A percentile compares a stretch with the other conserved stretches of the same genome.
These are phyloP conservation scores for Penelope pileata DNA, from an alignment of 2,113 vertebrate species.

Conservation along the genomic window DNA sequence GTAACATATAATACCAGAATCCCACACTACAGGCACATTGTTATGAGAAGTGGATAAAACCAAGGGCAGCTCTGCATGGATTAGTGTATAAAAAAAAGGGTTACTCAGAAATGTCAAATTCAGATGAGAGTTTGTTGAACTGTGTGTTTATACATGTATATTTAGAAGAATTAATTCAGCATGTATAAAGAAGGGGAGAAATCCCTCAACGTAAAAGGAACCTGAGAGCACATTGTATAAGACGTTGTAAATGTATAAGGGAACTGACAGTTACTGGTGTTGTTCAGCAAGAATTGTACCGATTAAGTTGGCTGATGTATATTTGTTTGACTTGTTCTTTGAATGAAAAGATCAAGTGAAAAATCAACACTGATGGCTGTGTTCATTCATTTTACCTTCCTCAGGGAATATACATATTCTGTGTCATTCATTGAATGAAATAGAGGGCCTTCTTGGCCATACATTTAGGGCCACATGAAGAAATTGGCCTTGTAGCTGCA, in stretches of 20 bases:
- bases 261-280: not conserved
- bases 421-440: not conserved
- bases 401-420: not conserved
- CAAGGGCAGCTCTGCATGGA: not conserved
- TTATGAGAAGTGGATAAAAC: not conserved
- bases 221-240: not conserved
- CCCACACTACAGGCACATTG: not conserved
- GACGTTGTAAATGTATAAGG: not conserved
- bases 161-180: not conserved
- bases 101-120: not conserved
- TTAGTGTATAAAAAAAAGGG: not conserved
- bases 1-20: not conserved
- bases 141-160: not conserved
- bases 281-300: not conserved
- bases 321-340: not conserved
- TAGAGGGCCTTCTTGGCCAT: not conserved
- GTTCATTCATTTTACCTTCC: not conserved
- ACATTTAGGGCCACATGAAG: not conserved
- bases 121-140: not conserved
- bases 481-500: not conserved
- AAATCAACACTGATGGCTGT: not conserved
- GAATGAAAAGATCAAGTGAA: not conserved
- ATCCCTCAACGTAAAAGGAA: fast-evolving
- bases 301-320: not conserved
- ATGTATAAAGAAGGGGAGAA: not conserved